Evolutionary conservation across 1,140 invertebrate species (phyloP).

Genomic region (Drosophila nannoptera): DNA sequence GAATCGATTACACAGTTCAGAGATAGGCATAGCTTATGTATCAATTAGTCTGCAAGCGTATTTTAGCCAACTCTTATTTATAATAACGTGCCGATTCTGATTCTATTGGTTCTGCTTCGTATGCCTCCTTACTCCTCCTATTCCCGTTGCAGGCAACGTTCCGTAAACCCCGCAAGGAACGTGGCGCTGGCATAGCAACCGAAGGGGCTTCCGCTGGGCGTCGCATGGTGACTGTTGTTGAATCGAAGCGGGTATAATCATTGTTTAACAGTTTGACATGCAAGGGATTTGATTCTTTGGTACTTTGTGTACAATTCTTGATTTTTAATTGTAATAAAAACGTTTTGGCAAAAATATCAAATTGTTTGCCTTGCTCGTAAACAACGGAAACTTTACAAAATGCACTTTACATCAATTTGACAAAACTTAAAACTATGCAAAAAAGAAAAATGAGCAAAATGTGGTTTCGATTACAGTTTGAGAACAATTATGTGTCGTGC

Average conservation of each 20-base stretch:
- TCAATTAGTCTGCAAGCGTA: no score
- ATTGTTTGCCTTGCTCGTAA: slow-evolving; percentile 47
- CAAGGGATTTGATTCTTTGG: not conserved
- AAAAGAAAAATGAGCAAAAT: slow-evolving; percentile 63
- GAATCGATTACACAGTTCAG: not conserved
- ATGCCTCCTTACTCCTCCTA: not conserved
- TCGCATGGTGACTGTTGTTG: slow-evolving; percentile 64
- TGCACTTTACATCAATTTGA: slow-evolving; percentile 36
- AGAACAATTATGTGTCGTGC: slow-evolving; percentile 45
- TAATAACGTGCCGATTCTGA: no score
- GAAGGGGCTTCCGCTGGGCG: slow-evolving; percentile 10
- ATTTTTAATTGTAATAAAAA: slow-evolving; percentile 65
- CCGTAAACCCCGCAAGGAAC: slow-evolving; percentile 4
- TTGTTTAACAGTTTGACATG: slow-evolving; percentile 16
- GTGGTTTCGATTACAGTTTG: slow-evolving; percentile 42
- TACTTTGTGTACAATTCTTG: slow-evolving; percentile 53
- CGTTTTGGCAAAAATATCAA: slow-evolving; percentile 49
- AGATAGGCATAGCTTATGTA: no score
- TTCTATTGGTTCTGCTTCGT: no score
- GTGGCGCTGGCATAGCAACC: slow-evolving; percentile 5
- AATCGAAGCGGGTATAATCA: slow-evolving; percentile 58
- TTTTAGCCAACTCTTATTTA: no score
- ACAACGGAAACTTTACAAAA: slow-evolving; percentile 32
- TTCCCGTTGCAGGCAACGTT: slow-evolving; percentile 25
- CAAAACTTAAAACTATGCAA: slow-evolving; percentile 64